Conservation (phyloP, 2,888 invertebrate species). For the Junonia oenone region DNA sequence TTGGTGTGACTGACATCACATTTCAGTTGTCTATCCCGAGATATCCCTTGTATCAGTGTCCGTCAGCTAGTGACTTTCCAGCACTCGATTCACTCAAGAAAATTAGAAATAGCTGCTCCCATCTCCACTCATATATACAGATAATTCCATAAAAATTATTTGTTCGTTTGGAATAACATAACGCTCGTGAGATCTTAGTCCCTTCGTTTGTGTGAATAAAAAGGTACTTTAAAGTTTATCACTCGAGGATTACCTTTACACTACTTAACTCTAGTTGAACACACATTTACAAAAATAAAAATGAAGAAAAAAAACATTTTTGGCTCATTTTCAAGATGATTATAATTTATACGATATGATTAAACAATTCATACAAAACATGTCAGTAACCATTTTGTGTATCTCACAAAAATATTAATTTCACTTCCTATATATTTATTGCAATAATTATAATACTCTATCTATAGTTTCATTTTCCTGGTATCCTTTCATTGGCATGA, state of each 20-base stretch:
- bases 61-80: conserved; percentile 2
- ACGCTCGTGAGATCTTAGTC: not conserved
- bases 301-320: conserved; percentile 56
- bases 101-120: conserved; percentile 3
- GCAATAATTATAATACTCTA: conserved; percentile 24
- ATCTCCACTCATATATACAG: conserved; percentile 42
- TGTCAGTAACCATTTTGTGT: conserved; percentile 21
- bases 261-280: conserved; percentile 73
- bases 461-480: conserved; percentile 27
- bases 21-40: not conserved
- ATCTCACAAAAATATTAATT: conserved; percentile 36
- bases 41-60: conserved; percentile 12
- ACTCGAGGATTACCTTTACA: conserved; percentile 2
- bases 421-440: conserved; percentile 16
- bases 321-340: conserved; percentile 64
- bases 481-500: conserved; percentile 39
- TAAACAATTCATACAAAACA: conserved; percentile 36
- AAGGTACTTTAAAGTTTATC: not conserved
- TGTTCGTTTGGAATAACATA: conserved; percentile 58
- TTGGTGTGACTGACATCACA: conserved; percentile 7
- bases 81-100: not conserved
- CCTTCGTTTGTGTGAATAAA: not conserved
- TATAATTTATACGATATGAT: conserved; percentile 33
- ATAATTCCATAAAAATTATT: conserved; percentile 38
- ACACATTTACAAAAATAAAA: conserved; percentile 54